These are phyloP conservation scores for Mechanitis mazaeus DNA, from an alignment of 2,888 invertebrate genomes.

Conservation along the genomic window DNA sequence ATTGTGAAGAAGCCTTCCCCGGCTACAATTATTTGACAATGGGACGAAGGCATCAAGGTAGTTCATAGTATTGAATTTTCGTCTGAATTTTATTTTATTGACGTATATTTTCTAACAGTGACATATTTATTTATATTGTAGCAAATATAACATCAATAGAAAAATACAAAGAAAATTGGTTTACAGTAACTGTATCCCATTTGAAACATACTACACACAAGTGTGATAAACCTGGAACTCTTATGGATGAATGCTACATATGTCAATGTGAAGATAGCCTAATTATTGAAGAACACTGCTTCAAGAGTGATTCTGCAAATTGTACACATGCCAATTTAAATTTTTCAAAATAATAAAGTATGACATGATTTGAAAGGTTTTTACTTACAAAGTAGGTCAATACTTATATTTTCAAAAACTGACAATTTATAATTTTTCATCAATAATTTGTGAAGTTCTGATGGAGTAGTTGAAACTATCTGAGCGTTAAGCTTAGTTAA, in stretches of 20 bases:
- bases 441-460: too few species aligned
- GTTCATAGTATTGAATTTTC: not conserved
- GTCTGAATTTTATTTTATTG: too few species aligned
- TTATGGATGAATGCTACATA: slow-evolving; percentile 50
- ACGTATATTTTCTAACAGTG: not conserved
- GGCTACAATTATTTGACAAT: slow-evolving; percentile 43
- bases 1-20: slow-evolving; percentile 55
- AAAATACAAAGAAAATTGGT: slow-evolving; percentile 8
- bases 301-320: slow-evolving; percentile 39
- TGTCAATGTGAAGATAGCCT: slow-evolving; percentile 49
- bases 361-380: slow-evolving; percentile 8
- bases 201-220: slow-evolving; percentile 46
- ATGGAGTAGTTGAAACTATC: too few species aligned
- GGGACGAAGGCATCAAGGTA: slow-evolving; percentile 36
- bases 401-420: too few species aligned
- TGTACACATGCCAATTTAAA: slow-evolving; percentile 42
- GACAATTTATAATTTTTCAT: too few species aligned
- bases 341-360: slow-evolving; percentile 28
- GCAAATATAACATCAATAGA: slow-evolving; percentile 20
- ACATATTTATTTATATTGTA: slow-evolving; percentile 20
- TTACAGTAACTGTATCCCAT: slow-evolving; percentile 20
- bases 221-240: slow-evolving; percentile 41
- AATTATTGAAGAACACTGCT: slow-evolving; percentile 55
- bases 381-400: not conserved
- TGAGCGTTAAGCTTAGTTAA: too few species aligned